Percentiles rank a stretch among this genome's conserved stretches.
Evolutionary conservation across 2,113 vertebrate species (phyloP).

Genomic region (Periophthalmus modestus): DNA sequence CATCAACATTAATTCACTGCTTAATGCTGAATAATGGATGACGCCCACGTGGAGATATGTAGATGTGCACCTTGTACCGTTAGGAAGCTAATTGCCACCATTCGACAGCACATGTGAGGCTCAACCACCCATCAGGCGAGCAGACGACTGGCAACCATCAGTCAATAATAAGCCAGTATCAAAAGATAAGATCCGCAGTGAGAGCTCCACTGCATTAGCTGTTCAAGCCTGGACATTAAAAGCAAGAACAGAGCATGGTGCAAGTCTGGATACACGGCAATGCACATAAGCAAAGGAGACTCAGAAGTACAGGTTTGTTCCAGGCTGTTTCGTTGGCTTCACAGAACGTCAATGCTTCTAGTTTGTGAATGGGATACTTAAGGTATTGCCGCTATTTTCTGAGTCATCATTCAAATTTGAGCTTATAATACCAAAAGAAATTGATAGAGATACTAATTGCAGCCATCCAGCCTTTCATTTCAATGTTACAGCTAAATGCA

Average conservation of each 20-base stretch:
- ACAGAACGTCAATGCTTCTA: neutral
- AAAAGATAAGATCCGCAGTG: conserved; percentile 61
- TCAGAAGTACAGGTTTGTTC: neutral
- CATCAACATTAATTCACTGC: conserved; percentile 76
- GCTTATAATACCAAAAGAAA: neutral
- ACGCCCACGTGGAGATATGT: conserved; percentile 63
- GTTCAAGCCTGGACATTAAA: conserved; percentile 63
- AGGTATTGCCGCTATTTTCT: neutral
- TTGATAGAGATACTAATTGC: neutral
- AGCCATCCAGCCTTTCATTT: neutral
- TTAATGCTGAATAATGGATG: conserved; percentile 80
- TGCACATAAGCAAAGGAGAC: conserved; percentile 36
- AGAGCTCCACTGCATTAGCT: conserved; percentile 61
- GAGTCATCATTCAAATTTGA: neutral
- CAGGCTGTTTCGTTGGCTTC: neutral
- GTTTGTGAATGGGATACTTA: neutral
- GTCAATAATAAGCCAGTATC: conserved; percentile 71
- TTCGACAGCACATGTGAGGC: conserved; percentile 62
- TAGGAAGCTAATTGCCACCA: conserved; percentile 74
- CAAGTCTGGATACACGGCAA: conserved; percentile 43
- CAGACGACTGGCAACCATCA: conserved; percentile 56
- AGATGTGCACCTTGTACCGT: conserved; percentile 75
- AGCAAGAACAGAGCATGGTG: conserved; percentile 35
- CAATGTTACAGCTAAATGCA: neutral
- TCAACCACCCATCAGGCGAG: conserved; percentile 36